phyloP scores from a whole-genome alignment of 2,888 invertebrate species.

The Patella pellucida region DNA sequence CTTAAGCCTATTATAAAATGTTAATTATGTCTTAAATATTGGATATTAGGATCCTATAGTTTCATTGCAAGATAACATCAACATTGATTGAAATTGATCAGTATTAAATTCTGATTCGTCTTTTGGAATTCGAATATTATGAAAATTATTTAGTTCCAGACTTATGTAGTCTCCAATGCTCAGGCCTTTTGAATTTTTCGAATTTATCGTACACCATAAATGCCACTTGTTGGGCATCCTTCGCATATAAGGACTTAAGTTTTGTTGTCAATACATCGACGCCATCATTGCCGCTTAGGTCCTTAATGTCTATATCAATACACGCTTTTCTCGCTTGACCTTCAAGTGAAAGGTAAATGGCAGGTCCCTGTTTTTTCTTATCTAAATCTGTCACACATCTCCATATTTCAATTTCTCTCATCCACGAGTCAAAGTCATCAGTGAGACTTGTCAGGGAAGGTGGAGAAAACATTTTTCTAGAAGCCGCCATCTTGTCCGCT shows the following conservation, averaged over 20 bases:
- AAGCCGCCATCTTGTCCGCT: not conserved
- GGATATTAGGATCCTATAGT: too few species aligned
- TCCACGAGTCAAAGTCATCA: not conserved
- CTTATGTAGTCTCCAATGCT: not conserved
- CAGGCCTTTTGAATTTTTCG: not conserved
- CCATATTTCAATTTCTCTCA: conserved; percentile 3
- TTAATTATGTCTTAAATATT: too few species aligned
- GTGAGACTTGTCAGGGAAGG: not conserved
- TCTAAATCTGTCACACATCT: not conserved
- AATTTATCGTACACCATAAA: not conserved
- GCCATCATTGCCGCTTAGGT: conserved; percentile 3
- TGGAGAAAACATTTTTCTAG: not conserved
- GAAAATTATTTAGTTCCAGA: too few species aligned
- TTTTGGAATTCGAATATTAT: too few species aligned
- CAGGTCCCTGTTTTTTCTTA: not conserved
- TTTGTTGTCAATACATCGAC: not conserved
- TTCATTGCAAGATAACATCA: too few species aligned
- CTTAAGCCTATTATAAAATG: too few species aligned
- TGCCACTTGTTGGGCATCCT: not conserved
- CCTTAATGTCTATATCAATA: not conserved
- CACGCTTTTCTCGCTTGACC: not conserved
- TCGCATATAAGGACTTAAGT: not conserved
- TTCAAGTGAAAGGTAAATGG: not conserved
- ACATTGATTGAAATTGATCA: too few species aligned
- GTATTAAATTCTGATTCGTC: too few species aligned